Evolutionary conservation across 2,888 invertebrate species (phyloP), one percentile per base, ranked within the genome.

Genomic region (Zhuqinia jingwanae): DNA sequence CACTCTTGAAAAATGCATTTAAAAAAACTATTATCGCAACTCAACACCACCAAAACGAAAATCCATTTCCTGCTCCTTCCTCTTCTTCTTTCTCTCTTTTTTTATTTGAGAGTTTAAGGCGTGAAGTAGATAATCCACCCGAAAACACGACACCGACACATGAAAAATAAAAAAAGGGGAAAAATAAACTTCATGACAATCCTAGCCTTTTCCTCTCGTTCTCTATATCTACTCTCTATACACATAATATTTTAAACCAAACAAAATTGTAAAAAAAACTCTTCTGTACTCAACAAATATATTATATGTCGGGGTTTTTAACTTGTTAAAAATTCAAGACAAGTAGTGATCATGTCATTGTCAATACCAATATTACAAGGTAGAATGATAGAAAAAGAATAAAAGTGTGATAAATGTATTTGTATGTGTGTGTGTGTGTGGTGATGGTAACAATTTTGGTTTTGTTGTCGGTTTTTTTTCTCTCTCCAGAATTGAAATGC

Each of bases 121-220:
- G 65, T 78, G 6, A 50, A 79, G 5, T 36, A 27, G 68, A 68
- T 85, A 76, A 76, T 76, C 76, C 76, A 50, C 56, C 27, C 15
- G 36, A 65, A n/a, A 65, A 63, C 2, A 36, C 36, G 36, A 36
- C 36, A 36, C 36, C 36, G 36, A 3, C 8, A 36, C 36, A 36
- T 63, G 10, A 22, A 27, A 63, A 25, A 27, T 25, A 17, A n/a
- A 42, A 17, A 65, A 65, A 36, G 65, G 65, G 65, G 11, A 65
- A 36, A 36, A 36, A 8, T 8, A 36, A 36, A 65, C 30, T 6
- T 63, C 27, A 63, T n/a, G n/a, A n/a, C n/a, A n/a, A n/a, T 63
- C 63, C 58, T 10, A 58, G n/a, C n/a, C n/a, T n/a, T n/a, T n/a
- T n/a, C n/a, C n/a, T n/a, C n/a, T n/a, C n/a, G n/a, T n/a, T n/a